Conservation (phyloP, 2,888 invertebrate species). For the Eudiplozoon nipponicum region DNA sequence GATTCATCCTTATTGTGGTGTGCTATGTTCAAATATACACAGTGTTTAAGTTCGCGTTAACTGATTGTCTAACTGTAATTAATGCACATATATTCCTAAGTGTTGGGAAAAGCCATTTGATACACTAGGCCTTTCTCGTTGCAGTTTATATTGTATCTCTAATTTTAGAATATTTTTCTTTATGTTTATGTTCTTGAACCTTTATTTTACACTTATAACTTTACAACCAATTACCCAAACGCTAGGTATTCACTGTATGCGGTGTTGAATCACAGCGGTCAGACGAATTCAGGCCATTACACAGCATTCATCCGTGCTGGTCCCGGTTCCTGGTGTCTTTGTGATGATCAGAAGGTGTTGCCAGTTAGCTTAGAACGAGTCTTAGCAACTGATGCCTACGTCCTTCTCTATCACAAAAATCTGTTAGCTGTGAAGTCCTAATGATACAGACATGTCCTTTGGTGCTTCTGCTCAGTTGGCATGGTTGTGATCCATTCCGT, state of each 20-base stretch:
- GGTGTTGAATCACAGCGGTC: constrained; percentile 74
- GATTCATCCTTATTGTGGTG: too few relatives aligned
- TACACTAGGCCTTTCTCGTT: too few relatives aligned
- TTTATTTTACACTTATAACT: background rate
- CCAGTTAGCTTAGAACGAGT: constrained; percentile 57
- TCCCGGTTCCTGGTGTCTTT: constrained; percentile 40
- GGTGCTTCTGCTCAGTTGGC: too few relatives aligned
- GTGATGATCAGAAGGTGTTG: constrained; percentile 72
- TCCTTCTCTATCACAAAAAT: constrained; percentile 13
- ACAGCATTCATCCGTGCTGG: constrained; percentile 76
- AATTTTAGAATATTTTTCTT: constrained; percentile 1
- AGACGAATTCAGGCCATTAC: constrained; percentile 68
- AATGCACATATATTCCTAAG: too few relatives aligned
- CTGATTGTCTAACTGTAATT: too few relatives aligned
- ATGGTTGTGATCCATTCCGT: too few relatives aligned
- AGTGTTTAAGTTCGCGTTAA: too few relatives aligned
- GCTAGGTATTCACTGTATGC: constrained; percentile 52
- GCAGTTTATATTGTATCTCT: too few relatives aligned
- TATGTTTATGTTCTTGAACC: background rate
- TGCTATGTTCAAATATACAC: too few relatives aligned
- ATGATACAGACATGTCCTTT: too few relatives aligned
- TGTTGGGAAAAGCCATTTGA: too few relatives aligned
- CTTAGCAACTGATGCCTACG: constrained; percentile 65
- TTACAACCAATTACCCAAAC: constrained; percentile 26
- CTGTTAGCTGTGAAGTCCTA: background rate